Conservation (phyloP, 2,797 vertebrate genomes). For the Microctenopoma stevenorrisi region DNA sequence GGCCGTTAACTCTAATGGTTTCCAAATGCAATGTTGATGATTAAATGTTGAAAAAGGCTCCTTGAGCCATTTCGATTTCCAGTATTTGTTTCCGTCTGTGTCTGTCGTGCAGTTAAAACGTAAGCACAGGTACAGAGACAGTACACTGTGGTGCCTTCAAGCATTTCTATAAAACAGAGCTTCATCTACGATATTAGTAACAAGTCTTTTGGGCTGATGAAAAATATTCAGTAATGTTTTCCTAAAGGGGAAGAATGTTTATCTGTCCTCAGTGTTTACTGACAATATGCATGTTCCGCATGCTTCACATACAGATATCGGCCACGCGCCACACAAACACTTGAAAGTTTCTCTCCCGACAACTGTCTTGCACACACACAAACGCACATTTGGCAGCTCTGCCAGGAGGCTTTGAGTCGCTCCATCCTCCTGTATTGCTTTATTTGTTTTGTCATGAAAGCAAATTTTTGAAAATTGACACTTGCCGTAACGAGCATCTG, state of each 20-base stretch:
- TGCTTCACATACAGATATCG: neutral
- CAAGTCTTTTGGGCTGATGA: neutral
- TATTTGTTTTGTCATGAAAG: slow-evolving; percentile 84
- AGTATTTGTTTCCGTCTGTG: neutral
- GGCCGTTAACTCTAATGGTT: slow-evolving; percentile 14
- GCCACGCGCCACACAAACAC: slow-evolving; percentile 15
- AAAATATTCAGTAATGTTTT: neutral
- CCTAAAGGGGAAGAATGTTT: neutral
- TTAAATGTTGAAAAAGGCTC: slow-evolving; percentile 2
- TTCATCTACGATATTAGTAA: neutral
- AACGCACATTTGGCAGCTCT: slow-evolving; percentile 50
- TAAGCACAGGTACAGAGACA: neutral
- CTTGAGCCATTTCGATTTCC: slow-evolving; percentile 2
- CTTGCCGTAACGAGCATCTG: slow-evolving; percentile 82
- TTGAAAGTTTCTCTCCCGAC: slow-evolving; percentile 53
- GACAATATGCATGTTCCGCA: neutral
- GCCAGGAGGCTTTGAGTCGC: slow-evolving; percentile 70
- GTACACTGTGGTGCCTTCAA: neutral
- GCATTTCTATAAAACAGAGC: neutral
- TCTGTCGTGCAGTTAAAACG: slow-evolving; percentile 1
- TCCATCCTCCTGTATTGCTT: slow-evolving; percentile 79
- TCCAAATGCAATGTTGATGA: neutral
- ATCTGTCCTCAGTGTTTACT: too few species aligned
- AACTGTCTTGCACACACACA: slow-evolving; percentile 27
- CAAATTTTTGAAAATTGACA: slow-evolving; percentile 82